A percentile compares a stretch with the other conserved stretches of the same genome.
These are phyloP conservation scores for Aphaenogaster ashmeadi DNA, from an alignment of 1,140 invertebrate genomes.

Conservation along the genomic window DNA sequence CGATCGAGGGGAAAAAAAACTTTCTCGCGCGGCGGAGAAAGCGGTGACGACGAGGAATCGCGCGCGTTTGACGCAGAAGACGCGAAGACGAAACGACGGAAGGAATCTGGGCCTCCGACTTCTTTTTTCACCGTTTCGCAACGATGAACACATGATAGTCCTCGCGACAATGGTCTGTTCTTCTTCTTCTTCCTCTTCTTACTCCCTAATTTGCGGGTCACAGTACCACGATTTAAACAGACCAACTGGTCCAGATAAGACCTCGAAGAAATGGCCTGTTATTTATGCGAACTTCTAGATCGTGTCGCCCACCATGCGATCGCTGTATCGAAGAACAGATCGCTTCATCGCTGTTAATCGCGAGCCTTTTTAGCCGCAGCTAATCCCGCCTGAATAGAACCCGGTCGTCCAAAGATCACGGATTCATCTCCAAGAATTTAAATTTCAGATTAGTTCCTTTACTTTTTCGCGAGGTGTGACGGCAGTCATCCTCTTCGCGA, in stretches of 20 bases:
- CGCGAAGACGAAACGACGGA: not conserved
- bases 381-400: not conserved
- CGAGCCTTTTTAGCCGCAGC: not conserved
- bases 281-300: constrained; percentile 49
- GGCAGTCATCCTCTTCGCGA: not conserved
- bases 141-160: not conserved
- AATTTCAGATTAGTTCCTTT: not conserved
- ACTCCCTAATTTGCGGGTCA: too few relatives aligned
- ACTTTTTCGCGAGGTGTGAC: not conserved
- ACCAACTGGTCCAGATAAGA: too few relatives aligned
- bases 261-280: not conserved
- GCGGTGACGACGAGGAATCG: constrained; percentile 34
- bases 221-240: too few relatives aligned
- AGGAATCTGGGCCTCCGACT: not conserved
- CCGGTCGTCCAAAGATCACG: not conserved
- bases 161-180: constrained; percentile 18
- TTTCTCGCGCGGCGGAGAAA: constrained; percentile 66
- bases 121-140: not conserved
- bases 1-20: constrained; percentile 49
- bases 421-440: not conserved
- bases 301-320: not conserved
- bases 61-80: not conserved
- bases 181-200: too few relatives aligned
- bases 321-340: constrained; percentile 37
- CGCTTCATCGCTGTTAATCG: not conserved